Base-by-base conservation (phyloP, 2,113 vertebrate genomes). In the Serilophus lunatus region DNA sequence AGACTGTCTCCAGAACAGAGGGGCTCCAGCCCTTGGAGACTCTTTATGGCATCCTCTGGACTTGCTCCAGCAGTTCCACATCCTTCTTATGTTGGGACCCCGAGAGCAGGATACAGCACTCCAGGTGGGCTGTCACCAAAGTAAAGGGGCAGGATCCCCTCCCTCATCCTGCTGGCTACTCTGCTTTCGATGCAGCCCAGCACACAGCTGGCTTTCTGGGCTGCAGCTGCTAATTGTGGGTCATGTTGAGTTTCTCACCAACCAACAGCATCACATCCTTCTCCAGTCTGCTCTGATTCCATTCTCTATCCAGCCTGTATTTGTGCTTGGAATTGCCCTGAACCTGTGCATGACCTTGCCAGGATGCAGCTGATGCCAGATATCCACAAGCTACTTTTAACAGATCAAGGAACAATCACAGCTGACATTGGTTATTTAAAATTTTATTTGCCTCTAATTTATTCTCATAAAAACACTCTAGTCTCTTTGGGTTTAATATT, bases 361-460 rank as follows among this genome's bases (percentile, higher is more conserved):
- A 47, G 42, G 42, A 45, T 68, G 71, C 38, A 57, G 50, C 31
- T 42, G 63, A 31, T 75, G 54, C 26, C 71, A 69, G 91, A 75
- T 24, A 53, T 7, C 20, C 2, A 0, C 19, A 65, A 64, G 5
- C 54, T 38, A 15, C 7, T 81, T 83, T 85, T 65, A 84, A 72
- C 33, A 60, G 22, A 78, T 71, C 81, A 86, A 69, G 33, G 79
- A 94, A 86, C 45, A 90, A 33, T 63, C 70, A 51, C 80, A 93
- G 49, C 53, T 72, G 45, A 12, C 69, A 56, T 33, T 64, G 68
- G 84, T 44, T 96, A 91, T 59, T 97, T 96, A 92, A 97, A 94
- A 74, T 95, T 98, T 98, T 98, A 98, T 98, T 98, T 92, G 76
- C 59, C 91, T 97, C 92, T 93, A 93, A 91, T 90, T 92, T 96